Conservation (phyloP, 2,888 invertebrate species). For the Glyphotaelius pellucidus region DNA sequence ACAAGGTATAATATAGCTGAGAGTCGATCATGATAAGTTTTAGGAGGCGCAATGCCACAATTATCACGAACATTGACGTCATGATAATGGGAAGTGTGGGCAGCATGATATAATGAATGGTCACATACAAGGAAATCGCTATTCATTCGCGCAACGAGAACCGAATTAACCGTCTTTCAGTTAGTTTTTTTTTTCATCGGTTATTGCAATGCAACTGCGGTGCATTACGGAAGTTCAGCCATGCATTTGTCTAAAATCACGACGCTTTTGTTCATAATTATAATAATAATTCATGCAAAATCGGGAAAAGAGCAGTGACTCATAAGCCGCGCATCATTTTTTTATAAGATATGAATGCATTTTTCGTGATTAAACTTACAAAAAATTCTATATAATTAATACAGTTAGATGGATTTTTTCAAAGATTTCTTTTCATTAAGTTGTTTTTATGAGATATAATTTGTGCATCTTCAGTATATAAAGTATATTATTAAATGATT, state of each 20-base stretch:
- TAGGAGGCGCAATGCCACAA: conserved; percentile 62
- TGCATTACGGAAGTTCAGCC: conserved; percentile 30
- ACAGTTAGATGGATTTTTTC: neutral
- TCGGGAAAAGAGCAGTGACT: neutral
- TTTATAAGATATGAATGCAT: neutral
- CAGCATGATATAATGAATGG: conserved; percentile 38
- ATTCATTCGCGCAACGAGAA: conserved; percentile 19
- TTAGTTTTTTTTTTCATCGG: neutral
- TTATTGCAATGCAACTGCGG: conserved; percentile 2
- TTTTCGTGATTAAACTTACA: neutral
- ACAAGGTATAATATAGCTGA: neutral
- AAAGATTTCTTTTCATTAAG: neutral
- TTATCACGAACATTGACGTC: conserved; percentile 64
- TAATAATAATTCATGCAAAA: neutral
- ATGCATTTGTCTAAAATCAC: conserved; percentile 24
- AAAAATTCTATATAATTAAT: neutral
- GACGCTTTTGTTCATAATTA: conserved; percentile 8
- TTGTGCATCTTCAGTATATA: neutral
- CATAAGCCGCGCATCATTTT: neutral
- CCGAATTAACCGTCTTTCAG: conserved; percentile 27
- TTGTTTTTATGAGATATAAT: neutral
- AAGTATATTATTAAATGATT: neutral
- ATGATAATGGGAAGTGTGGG: conserved; percentile 55
- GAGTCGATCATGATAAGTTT: conserved; percentile 37
- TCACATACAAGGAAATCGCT: conserved; percentile 46